These are phyloP conservation scores for Drosophila lacteicornis DNA, from an alignment of 1,140 invertebrate genomes.

Conservation along the genomic window DNA sequence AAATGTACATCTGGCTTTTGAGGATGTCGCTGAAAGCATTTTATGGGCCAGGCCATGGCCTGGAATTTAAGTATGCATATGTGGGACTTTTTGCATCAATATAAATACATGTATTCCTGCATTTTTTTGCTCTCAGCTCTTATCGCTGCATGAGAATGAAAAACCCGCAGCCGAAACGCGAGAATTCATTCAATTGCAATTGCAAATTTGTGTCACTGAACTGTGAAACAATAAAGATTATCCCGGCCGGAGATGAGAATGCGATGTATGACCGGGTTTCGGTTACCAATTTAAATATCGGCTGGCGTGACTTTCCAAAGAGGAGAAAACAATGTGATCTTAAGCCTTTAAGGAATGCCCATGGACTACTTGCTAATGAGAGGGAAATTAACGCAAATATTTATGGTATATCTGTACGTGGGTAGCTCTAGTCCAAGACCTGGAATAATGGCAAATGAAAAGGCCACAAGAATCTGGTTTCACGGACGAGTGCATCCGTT, in stretches of 20 bases:
- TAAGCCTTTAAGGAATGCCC: background rate
- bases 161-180: conserved; percentile 40
- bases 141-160: conserved; percentile 42
- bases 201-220: conserved; percentile 59
- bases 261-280: conserved; percentile 48
- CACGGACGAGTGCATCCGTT: conserved; percentile 29
- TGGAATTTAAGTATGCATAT: conserved; percentile 11
- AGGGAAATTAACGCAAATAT: conserved; percentile 22
- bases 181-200: conserved; percentile 59
- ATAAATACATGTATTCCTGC: conserved; percentile 23
- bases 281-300: conserved; percentile 51
- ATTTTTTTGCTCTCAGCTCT: conserved; percentile 33
- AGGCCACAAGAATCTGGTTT: conserved; percentile 20
- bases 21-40: conserved; percentile 21
- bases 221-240: conserved; percentile 62
- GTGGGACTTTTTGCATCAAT: conserved; percentile 11
- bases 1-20: conserved; percentile 21
- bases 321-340: background rate
- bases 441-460: conserved; percentile 28
- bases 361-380: conserved; percentile 19
- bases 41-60: conserved; percentile 31
- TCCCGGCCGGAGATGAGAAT: conserved; percentile 52
- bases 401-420: background rate
- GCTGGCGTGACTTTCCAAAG: conserved; percentile 16
- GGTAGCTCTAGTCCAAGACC: background rate